A percentile compares a stretch with the other conserved stretches of the same genome.
Conservation (phyloP, 2,113 vertebrate genomes). For the Chaetodon auriga region DNA sequence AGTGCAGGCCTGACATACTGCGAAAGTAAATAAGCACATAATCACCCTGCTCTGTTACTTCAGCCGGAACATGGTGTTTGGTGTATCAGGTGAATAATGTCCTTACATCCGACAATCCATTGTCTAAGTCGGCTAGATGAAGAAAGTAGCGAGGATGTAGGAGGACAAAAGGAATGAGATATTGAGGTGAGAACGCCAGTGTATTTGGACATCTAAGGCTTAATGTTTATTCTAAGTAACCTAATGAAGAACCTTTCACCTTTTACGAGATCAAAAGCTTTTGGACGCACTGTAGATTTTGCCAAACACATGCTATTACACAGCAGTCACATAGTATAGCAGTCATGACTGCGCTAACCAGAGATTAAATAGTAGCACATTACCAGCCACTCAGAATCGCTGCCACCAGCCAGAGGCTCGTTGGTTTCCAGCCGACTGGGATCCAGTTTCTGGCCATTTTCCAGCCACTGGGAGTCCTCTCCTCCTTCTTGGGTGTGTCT, state of each 20-base stretch:
- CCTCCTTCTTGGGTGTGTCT: too few relatives aligned
- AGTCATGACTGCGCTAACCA: not conserved
- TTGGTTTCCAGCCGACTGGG: too few relatives aligned
- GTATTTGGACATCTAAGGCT: not conserved
- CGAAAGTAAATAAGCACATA: constrained; percentile 50
- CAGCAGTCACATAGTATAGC: not conserved
- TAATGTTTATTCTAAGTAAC: too few relatives aligned
- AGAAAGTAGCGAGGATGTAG: constrained; percentile 3
- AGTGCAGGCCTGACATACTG: constrained; percentile 3
- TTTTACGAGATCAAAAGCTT: not conserved
- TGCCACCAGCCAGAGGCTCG: too few relatives aligned
- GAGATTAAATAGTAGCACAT: not conserved
- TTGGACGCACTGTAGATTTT: not conserved
- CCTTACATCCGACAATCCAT: constrained; percentile 10
- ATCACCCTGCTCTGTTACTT: constrained; percentile 33
- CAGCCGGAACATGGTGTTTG: constrained; percentile 27
- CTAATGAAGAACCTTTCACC: not conserved
- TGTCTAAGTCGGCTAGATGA: constrained; percentile 5
- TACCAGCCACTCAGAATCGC: too few relatives aligned
- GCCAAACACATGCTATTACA: not conserved
- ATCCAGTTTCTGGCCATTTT: too few relatives aligned
- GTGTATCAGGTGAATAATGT: constrained; percentile 37
- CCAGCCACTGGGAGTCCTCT: too few relatives aligned
- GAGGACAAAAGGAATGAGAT: constrained; percentile 10
- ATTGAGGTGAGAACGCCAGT: not conserved